Base-by-base conservation (phyloP, 2,113 vertebrate genomes). In the Desmodus rotundus region DNA sequence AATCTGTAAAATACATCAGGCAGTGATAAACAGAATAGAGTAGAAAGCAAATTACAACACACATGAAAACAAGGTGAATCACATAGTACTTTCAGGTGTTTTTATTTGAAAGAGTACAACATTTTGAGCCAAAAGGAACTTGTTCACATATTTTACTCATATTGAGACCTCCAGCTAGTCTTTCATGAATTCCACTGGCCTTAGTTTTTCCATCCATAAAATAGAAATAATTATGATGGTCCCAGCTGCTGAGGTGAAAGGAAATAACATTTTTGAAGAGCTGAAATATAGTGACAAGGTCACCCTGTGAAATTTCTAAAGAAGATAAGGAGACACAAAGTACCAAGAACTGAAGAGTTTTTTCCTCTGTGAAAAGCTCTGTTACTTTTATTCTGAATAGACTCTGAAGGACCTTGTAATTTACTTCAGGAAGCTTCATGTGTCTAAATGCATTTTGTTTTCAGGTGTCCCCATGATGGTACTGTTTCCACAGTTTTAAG, bases 401-500 rank as follows among this genome's bases (percentile, higher is more conserved):
- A 91, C 52, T 89, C 78, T 31, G 63, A 74, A 91, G 78, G 47
- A 95, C 87, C 50, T 84, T 95, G 19, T 84, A 74, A 76, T 61
- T n/a, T 52, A 83, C 54, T 91, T 86, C 47, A 94, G 45, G 41
- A 96, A 94, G 31, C 50, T 90, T 90, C 91, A 91, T 96, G 5
- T 33, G 33, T 65, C 4, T 20, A 61, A 95, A 36, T 92, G 24
- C 41, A 72, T 91, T 96, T 91, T 95, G 91, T 96, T 96, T 97
- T 74, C 83, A 87, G 61, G 61, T 92, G 65, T 97, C 97, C 89
- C 86, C 90, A n/a, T 78, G 84, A 26, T 43, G 20, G 77, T 81
- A 67, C 58, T 89, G 92, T 97, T 88, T 93, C 50, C 24, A 31
- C 61, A 88, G 56, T 96, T 96, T 94, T 93, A 92, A 95, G 56